Percentiles rank a stretch among this genome's conserved stretches.
phyloP scores from a whole-genome alignment of 2,113 vertebrate species.

The Copsychus sechellarum region DNA sequence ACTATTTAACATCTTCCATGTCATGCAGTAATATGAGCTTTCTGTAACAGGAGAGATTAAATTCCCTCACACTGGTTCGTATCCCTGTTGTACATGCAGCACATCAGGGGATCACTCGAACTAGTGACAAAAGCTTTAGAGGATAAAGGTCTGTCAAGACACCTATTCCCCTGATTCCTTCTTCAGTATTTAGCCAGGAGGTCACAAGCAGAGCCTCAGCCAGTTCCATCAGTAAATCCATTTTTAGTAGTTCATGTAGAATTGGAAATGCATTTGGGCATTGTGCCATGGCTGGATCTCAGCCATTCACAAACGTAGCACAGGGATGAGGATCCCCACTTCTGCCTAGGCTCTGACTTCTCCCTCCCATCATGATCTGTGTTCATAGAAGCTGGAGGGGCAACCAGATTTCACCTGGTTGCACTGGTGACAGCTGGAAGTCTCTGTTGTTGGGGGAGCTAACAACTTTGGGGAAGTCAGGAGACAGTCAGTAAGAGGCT shows the following conservation, averaged over 20 bases:
- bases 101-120: background rate
- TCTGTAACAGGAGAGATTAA: constrained; percentile 24
- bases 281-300: background rate
- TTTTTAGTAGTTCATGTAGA: background rate
- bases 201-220: background rate
- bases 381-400: background rate
- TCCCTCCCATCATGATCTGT: background rate
- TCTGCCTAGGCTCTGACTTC: background rate
- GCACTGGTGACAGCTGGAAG: background rate
- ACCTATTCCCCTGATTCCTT: background rate
- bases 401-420: background rate
- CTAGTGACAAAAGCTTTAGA: background rate
- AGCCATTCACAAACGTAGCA: accelerated
- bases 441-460: background rate
- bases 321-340: background rate
- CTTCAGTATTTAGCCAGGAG: background rate
- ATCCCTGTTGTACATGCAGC: background rate
- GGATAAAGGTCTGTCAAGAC: background rate
- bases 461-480: background rate
- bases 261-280: background rate
- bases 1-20: constrained; percentile 28
- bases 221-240: background rate
- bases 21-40: background rate
- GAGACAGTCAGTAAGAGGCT: constrained; percentile 5
- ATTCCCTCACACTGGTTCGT: background rate